A percentile compares a stretch with the other conserved stretches of the same genome.
These are phyloP conservation scores for Clamator glandarius DNA, from an alignment of 2,797 vertebrate species.

Conservation along the genomic window DNA sequence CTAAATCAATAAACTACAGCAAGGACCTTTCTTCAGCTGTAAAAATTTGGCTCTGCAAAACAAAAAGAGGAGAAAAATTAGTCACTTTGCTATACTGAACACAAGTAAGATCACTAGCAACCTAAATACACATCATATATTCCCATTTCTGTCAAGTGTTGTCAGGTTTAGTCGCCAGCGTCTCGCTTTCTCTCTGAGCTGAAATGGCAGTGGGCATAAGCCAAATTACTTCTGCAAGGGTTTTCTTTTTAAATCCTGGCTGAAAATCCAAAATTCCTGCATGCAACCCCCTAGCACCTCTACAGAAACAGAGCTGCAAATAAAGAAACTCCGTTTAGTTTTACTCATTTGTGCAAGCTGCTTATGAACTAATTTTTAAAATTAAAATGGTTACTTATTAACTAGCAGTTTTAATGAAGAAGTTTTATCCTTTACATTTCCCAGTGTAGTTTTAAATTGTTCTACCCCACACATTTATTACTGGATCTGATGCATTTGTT, in stretches of 20 bases:
- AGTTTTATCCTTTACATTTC: background rate
- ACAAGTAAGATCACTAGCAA: background rate
- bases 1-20: conserved; percentile 7
- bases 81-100: background rate
- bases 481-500: background rate
- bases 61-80: conserved; percentile 7
- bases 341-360: background rate
- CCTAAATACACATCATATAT: background rate
- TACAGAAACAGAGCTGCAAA: background rate
- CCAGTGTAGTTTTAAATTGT: background rate
- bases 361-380: background rate
- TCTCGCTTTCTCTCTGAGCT: background rate
- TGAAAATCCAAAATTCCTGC: background rate
- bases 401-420: background rate
- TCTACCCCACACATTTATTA: background rate
- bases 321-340: background rate
- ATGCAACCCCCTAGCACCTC: fast-evolving
- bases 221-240: background rate
- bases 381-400: background rate
- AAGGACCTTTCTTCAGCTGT: conserved; percentile 21
- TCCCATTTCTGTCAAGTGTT: background rate
- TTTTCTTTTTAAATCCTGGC: background rate
- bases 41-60: conserved; percentile 56
- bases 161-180: background rate
- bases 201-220: background rate